These are phyloP conservation scores for Pseudobourletiella spinata DNA, from an alignment of 1,140 invertebrate species.

Conservation along the genomic window DNA sequence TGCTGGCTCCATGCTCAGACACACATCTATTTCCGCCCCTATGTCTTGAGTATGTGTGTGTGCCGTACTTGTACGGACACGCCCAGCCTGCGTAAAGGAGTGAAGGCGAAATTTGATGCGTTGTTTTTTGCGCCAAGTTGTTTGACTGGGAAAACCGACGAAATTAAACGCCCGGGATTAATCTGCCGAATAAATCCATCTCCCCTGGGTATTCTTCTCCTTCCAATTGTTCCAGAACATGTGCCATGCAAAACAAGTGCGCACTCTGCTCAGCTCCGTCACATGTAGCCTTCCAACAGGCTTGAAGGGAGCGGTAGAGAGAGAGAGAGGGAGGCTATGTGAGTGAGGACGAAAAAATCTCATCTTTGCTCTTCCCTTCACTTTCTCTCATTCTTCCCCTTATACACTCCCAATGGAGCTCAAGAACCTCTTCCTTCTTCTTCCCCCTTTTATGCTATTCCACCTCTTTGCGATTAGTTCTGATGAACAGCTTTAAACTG, in stretches of 20 bases:
- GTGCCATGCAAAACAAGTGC: neutral
- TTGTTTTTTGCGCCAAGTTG: constrained; percentile 14
- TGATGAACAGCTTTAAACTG: neutral
- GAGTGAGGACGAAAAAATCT: constrained; percentile 1
- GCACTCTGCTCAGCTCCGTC: no score
- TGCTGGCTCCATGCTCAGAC: no score
- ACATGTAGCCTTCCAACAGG: no score
- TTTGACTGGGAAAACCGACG: constrained; percentile 10
- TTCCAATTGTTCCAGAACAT: neutral
- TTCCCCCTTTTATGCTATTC: neutral
- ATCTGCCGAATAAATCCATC: constrained; percentile 15
- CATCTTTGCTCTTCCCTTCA: constrained; percentile 5
- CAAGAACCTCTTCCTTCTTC: neutral
- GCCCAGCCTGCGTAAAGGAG: no score
- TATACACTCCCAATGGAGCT: constrained; percentile 1
- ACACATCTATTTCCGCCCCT: no score
- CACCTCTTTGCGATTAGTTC: neutral
- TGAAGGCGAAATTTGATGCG: neutral
- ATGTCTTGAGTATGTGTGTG: no score
- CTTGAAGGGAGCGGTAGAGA: no score
- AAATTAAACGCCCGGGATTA: constrained; percentile 20
- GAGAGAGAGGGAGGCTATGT: no score
- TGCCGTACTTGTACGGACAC: neutral
- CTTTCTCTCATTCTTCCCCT: neutral
- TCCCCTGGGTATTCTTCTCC: constrained; percentile 14